Conservation (phyloP, 2,797 vertebrate genomes). For the Arvicola amphibius region DNA sequence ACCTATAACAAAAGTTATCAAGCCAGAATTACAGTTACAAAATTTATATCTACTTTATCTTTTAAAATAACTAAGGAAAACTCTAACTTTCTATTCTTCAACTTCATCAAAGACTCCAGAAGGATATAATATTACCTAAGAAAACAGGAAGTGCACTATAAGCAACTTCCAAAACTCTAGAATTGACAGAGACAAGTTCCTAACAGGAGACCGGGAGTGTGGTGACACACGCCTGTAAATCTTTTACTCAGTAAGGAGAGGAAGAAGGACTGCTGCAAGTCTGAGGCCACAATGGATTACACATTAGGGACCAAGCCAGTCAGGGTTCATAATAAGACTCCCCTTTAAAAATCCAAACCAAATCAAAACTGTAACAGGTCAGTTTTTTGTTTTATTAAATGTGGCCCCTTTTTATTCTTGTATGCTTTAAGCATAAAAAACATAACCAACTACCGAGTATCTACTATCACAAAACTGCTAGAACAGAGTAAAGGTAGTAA, state of each 20-base stretch:
- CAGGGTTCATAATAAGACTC: neutral
- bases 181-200: too few species aligned
- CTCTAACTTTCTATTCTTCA: too few species aligned
- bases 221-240: neutral
- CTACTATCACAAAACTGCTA: constrained; percentile 21
- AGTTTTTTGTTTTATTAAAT: neutral
- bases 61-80: too few species aligned
- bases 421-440: neutral
- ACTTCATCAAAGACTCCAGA: too few species aligned
- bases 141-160: too few species aligned
- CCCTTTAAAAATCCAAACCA: neutral
- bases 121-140: too few species aligned
- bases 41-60: too few species aligned
- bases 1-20: too few species aligned
- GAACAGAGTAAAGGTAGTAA: constrained; percentile 46
- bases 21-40: too few species aligned
- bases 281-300: neutral
- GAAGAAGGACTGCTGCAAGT: neutral
- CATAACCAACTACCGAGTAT: neutral
- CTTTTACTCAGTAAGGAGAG: neutral
- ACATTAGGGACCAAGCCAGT: neutral
- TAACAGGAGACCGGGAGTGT: neutral
- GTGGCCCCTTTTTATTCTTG: neutral
- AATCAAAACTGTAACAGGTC: neutral
- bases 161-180: too few species aligned